phyloP scores from a whole-genome alignment of 2,797 vertebrate species.

The Linurgus olivaceus region DNA sequence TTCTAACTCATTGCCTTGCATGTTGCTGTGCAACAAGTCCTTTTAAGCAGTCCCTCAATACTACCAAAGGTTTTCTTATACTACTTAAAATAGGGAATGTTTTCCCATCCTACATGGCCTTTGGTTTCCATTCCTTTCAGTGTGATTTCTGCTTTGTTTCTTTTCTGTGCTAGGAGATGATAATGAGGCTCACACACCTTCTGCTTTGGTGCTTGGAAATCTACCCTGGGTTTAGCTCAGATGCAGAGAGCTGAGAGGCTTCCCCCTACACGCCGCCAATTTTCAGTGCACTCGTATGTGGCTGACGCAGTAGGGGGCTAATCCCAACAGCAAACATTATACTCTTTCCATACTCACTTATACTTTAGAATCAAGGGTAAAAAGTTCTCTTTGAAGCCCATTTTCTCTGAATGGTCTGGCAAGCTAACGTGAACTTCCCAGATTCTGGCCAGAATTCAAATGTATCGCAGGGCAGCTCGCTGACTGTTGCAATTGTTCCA shows the following conservation, averaged over 20 bases:
- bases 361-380: slow-evolving; percentile 62
- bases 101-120: slow-evolving; percentile 1
- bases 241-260: slow-evolving; percentile 45
- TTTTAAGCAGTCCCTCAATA: not conserved
- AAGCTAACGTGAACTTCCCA: slow-evolving; percentile 49
- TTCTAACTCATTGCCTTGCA: not conserved
- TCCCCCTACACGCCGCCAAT: slow-evolving; percentile 24
- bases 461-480: not conserved
- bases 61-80: not conserved
- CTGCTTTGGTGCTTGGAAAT: slow-evolving; percentile 60
- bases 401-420: slow-evolving; percentile 48
- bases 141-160: slow-evolving; percentile 38
- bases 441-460: slow-evolving; percentile 46
- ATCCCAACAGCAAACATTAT: slow-evolving; percentile 77
- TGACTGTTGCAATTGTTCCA: not conserved
- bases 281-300: slow-evolving; percentile 54
- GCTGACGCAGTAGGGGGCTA: slow-evolving; percentile 65
- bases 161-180: slow-evolving; percentile 27
- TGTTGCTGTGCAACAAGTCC: not conserved
- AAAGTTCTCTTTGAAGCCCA: slow-evolving; percentile 69
- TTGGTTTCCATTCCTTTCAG: slow-evolving; percentile 6
- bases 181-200: slow-evolving; percentile 34
- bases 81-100: not conserved
- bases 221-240: slow-evolving; percentile 61
- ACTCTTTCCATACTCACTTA: slow-evolving; percentile 62